Base-by-base conservation (phyloP, 2,888 invertebrate species). In the Molorchus minor region DNA sequence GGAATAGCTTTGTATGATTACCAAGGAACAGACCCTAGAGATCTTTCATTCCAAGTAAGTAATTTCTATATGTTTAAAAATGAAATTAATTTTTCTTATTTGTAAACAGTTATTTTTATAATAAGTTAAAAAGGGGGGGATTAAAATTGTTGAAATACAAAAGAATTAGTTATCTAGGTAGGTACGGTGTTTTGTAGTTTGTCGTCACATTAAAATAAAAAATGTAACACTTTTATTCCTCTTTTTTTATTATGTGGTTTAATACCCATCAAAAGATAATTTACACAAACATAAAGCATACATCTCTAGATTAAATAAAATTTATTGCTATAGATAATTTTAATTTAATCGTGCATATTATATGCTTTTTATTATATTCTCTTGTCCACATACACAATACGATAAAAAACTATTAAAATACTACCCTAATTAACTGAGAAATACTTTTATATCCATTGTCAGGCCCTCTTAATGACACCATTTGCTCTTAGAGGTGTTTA, bases 1-100 rank as follows among this genome's bases (percentile, higher is more conserved):
- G 94, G 91, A 13, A 83, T 93, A 60, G 92, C 93, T 10, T 80
- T 92, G 35, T 93, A 88, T 77, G 90, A 93, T 80, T 94, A 91
- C 75, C 84, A 86, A 62, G 88, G 90, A 10, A 83, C 85, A 10
- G 91, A 93, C 73, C 82, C 85, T 12, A 92, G 90, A 69, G 94
- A 95, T 84, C 85, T 95, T 61, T 84, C 86, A 66, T 89, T 95
- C 77, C 88, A 88, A 81, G 91, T 93, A 77, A 86, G 87, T 83
- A 60, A 38, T 29, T 33, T 43, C 19, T n/a, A 21, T 49, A 2
- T 19, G 20, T 43, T 20, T 13, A 13, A 40, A 17, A 19, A 19
- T 19, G 0, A 41, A 10, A 33, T 33, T 1, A 33, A 33, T n/a
- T 7, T 33, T n/a, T 33, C n/a, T 12, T n/a, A 7, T 4, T 30